Evolutionary conservation across 1,140 invertebrate genomes (phyloP).

Genomic region (Hyles euphorbiae): DNA sequence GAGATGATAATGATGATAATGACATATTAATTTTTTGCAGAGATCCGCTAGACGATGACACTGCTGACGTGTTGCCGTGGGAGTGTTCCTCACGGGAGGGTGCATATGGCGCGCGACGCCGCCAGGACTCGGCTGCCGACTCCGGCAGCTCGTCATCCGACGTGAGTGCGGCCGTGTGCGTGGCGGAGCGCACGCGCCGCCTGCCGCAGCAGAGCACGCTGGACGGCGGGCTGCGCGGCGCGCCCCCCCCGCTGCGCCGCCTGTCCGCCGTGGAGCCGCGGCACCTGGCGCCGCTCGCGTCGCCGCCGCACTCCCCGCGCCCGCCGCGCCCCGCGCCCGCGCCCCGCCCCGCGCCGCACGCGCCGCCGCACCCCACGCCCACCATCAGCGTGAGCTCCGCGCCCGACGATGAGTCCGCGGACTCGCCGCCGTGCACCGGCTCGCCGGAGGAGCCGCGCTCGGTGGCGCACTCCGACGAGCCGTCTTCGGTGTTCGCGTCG

Average conservation of each 20-base stretch:
- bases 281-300: slow-evolving; percentile 62
- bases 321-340: slow-evolving; percentile 37
- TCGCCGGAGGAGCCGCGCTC: slow-evolving; percentile 50
- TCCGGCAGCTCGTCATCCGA: slow-evolving; percentile 82
- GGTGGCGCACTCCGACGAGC: slow-evolving; percentile 50
- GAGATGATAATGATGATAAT: neutral
- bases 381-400: slow-evolving; percentile 84
- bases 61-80: slow-evolving; percentile 55
- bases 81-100: slow-evolving; percentile 48
- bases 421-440: slow-evolving; percentile 40
- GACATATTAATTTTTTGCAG: slow-evolving; percentile 24
- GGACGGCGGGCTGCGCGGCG: slow-evolving; percentile 72
- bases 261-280: slow-evolving; percentile 70
- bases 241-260: slow-evolving; percentile 64
- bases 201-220: slow-evolving; percentile 79
- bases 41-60: slow-evolving; percentile 59
- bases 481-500: slow-evolving; percentile 57
- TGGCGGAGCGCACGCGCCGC: slow-evolving; percentile 75
- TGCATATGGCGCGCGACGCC: slow-evolving; percentile 41
- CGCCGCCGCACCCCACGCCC: slow-evolving; percentile 72
- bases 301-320: slow-evolving; percentile 51
- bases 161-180: slow-evolving; percentile 79
- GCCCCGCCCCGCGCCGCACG: slow-evolving; percentile 17
- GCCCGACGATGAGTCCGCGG: slow-evolving; percentile 76
- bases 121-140: slow-evolving; percentile 67